Percentiles rank a stretch among this genome's conserved stretches.
Evolutionary conservation across 2,888 invertebrate genomes (phyloP).

Genomic region (Apodemia hepburni): DNA sequence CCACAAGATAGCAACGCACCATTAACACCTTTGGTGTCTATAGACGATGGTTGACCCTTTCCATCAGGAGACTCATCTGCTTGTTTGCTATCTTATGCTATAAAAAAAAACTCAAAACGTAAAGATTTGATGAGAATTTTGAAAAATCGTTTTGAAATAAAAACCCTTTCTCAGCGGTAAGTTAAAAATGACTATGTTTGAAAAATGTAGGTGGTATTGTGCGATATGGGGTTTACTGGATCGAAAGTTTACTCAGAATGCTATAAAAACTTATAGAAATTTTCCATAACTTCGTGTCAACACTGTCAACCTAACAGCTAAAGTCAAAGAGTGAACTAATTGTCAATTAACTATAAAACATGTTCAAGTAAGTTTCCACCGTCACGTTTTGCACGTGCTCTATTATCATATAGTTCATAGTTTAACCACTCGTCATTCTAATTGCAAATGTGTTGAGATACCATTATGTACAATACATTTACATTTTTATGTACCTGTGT

Average conservation of each 20-base stretch:
- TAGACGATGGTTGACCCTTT: too few species aligned
- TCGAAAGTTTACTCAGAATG: neutral
- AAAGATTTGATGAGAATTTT: too few species aligned
- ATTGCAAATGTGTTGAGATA: neutral
- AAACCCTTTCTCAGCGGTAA: too few species aligned
- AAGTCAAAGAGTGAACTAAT: neutral
- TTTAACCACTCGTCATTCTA: neutral
- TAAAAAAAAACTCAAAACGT: too few species aligned
- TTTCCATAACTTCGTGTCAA: neutral
- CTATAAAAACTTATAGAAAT: neutral
- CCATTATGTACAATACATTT: neutral
- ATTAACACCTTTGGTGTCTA: too few species aligned
- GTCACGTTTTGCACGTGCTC: conserved; percentile 22
- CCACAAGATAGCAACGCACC: too few species aligned
- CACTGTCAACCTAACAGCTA: neutral
- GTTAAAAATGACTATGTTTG: too few species aligned
- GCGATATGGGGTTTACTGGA: neutral
- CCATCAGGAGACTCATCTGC: too few species aligned
- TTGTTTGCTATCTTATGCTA: too few species aligned
- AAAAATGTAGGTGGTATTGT: neutral
- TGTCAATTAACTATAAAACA: neutral
- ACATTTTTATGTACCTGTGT: neutral
- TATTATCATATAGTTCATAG: neutral
- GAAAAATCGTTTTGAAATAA: too few species aligned
- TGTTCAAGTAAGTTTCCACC: conserved; percentile 5